phyloP scores from a whole-genome alignment of 2,797 vertebrate genomes.

The Gambelia wislizenii region DNA sequence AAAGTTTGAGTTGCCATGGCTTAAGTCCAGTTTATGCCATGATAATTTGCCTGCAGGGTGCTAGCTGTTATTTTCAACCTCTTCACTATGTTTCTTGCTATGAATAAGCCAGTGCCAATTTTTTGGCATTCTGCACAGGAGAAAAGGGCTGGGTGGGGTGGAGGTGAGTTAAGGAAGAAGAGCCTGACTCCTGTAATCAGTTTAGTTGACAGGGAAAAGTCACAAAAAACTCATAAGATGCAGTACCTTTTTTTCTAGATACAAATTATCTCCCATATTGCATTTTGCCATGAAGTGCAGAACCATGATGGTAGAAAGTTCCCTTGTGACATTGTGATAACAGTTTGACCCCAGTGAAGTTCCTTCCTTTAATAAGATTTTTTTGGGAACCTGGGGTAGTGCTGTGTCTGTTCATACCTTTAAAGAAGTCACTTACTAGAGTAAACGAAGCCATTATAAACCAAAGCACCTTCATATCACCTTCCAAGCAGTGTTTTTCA shows the following conservation, averaged over 20 bases:
- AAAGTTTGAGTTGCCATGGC: no score
- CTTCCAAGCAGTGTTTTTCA: not conserved
- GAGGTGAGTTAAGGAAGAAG: no score
- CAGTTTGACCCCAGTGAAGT: not conserved
- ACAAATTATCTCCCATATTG: not conserved
- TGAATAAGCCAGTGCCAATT: no score
- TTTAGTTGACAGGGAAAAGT: no score
- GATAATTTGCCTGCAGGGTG: no score
- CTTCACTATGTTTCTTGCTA: no score
- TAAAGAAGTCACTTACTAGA: not conserved
- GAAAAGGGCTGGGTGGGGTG: no score
- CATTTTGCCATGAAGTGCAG: not conserved
- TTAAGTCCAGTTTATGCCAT: no score
- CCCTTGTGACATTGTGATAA: not conserved
- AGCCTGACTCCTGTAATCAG: no score
- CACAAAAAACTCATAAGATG: not conserved
- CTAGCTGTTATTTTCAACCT: no score
- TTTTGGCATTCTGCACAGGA: no score
- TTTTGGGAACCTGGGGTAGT: not conserved
- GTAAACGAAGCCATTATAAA: not conserved
- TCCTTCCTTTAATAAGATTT: not conserved
- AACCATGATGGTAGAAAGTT: not conserved
- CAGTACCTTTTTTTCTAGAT: not conserved
- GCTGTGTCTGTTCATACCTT: no score
- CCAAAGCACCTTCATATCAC: not conserved